Evolutionary conservation across 2,113 vertebrate genomes (phyloP), one percentile per base, ranked within the genome.

Genomic region (Desmodus rotundus): DNA sequence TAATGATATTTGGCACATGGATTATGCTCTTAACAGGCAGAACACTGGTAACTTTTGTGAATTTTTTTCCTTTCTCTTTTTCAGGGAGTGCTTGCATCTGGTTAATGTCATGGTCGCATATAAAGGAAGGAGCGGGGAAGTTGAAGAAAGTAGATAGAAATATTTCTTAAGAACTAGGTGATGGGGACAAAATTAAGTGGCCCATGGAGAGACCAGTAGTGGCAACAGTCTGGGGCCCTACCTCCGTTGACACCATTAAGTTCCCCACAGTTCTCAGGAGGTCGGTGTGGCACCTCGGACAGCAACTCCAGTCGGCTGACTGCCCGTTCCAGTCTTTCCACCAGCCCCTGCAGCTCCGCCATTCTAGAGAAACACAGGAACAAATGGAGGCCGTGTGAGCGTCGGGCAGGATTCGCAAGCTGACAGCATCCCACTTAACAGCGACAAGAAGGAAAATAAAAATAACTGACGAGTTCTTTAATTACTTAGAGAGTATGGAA

Each of bases 321-420:
- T 0, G 99, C 99, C 26, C 97, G 98, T 97, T 99, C 99, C 98
- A 99, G 98, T 19, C 99, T 99, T 89, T 99, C 98, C 98, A 99
- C 98, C 96, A 99, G 98, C 33, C 95, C 98, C 92, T 99, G 99
- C 98, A 98, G 98, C 86, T 98, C 98, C 58, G 98, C 98, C 99
- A 99, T 98, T 97, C 99, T 99, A 84, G 36, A 98, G 98, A 73
- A 74, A 96, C 96, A 93, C 38, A 41, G 82, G 97, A 24, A 91
- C 43, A 92, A 89, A 94, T 0, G 47, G 61, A 95, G 89, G 86
- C 17, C 61, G 3, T 9, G 74, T 98, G 84, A 97, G 91, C 11
- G 4, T 50, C 38, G 33, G 31, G 2, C 58, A 68, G 58, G 63
- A 20, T 24, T 5, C 85, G 54, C 78, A 92, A 83, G 16, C 47